Base-by-base conservation (phyloP, 2,797 vertebrate species). In the Brachyalestes nurse region DNA sequence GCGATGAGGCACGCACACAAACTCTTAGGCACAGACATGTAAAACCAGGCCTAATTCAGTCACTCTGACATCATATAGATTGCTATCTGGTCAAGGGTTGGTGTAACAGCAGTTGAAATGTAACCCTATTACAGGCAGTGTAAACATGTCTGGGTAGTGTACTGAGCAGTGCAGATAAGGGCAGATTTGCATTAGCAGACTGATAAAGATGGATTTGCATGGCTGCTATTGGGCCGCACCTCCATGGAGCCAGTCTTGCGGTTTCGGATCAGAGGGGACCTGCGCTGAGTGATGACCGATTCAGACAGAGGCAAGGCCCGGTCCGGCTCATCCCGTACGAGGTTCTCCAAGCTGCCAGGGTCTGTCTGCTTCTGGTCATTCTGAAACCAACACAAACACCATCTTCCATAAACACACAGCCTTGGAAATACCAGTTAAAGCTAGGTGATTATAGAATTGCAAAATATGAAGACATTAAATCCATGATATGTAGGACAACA, bases 201-300 rank as follows among this genome's bases (percentile, higher is more conserved):
- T 2, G 45, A 70, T 70, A 45, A 70, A 49, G 47, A 14, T 23
- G 42, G 1, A 16, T 64, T 9, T 61, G 19, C 16, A 21, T 25
- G 69, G 14, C 53, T 45, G 23, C 53, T 4, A n/a, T 8, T 40
- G 8, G 3, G 17, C 21, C 55, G 92, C 93, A 99, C 98, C 97
- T 99, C 98, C 98, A 99, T 99, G 77, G 98, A 99, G 9, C 98
- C 97, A 0, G 97, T 97, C 91, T 99, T 99, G 21, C 96, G 92
- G 69, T 96, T 97, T 83, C 96, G 95, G 84, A 96, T 95, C 34
- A 99, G 94, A 0, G 97, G 97, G 0, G 97, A 99, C 82, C 90
- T 95, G 60, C 95, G 95, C 76, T 96, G 97, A 17, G 95, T 80
- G 90, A 93, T 89, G 84, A 96, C 89, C 0, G 95, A 92, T 86